phyloP scores from a whole-genome alignment of 2,113 vertebrate genomes.

The Ahaetulla prasina region DNA sequence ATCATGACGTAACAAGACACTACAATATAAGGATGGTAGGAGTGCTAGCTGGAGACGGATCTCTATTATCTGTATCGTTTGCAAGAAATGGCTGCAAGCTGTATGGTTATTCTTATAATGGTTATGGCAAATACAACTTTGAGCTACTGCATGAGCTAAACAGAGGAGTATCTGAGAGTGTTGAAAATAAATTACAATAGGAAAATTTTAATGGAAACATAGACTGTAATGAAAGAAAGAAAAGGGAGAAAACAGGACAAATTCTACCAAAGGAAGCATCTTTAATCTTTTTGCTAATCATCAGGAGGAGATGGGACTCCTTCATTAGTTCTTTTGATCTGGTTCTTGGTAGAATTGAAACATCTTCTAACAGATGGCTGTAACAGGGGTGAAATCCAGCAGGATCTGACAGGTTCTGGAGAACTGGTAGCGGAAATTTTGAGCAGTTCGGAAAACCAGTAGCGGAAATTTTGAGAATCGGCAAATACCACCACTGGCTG shows the following conservation, averaged over 20 bases:
- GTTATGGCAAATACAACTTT: not conserved
- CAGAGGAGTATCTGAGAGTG: not conserved
- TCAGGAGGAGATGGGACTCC: not conserved
- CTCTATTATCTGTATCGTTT: not conserved
- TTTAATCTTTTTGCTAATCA: not conserved
- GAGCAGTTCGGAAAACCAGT: too few species aligned
- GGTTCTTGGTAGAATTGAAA: not conserved
- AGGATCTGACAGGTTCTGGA: too few species aligned
- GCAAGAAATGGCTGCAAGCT: not conserved
- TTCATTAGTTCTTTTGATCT: not conserved
- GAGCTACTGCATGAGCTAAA: not conserved
- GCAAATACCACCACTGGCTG: too few species aligned
- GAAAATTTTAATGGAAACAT: not conserved
- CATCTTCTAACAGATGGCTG: not conserved
- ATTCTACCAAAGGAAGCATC: not conserved
- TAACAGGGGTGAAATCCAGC: too few species aligned
- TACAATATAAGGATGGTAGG: not conserved
- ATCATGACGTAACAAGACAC: not conserved
- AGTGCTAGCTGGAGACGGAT: not conserved
- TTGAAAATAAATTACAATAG: not conserved
- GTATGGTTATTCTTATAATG: not conserved
- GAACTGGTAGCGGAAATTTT: too few species aligned
- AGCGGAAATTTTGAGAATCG: too few species aligned
- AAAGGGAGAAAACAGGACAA: not conserved
- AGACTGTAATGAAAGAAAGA: not conserved